These are phyloP conservation scores for Corapipo altera DNA, from an alignment of 2,113 vertebrate species.

Conservation along the genomic window DNA sequence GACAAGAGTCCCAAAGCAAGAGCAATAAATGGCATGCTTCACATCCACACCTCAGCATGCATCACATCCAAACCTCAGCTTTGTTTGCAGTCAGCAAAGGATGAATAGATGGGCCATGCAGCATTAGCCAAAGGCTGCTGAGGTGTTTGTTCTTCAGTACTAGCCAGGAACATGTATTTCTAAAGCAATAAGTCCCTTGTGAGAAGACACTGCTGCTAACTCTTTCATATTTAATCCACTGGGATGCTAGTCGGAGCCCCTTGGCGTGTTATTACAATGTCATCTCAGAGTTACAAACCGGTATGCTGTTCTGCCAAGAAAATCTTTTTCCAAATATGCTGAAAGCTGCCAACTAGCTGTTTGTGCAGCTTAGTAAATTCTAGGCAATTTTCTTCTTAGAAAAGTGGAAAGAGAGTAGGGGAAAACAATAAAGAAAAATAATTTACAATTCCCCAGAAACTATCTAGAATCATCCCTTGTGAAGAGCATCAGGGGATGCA, in stretches of 20 bases:
- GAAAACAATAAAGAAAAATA: not conserved
- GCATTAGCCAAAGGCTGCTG: not conserved
- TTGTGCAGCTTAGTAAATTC: conserved; percentile 42
- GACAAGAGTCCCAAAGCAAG: not conserved
- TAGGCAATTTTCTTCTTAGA: conserved; percentile 39
- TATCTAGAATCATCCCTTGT: not conserved
- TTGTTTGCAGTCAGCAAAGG: not conserved
- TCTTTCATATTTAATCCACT: not conserved
- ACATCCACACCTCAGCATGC: not conserved
- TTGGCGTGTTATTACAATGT: not conserved
- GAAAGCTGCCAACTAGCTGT: conserved; percentile 23
- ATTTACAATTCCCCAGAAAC: not conserved
- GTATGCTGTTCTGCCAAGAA: not conserved
- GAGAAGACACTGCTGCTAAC: not conserved
- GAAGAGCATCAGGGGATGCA: not conserved
- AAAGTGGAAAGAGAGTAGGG: not conserved
- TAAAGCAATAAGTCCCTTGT: not conserved
- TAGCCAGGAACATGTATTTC: not conserved
- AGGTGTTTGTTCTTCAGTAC: not conserved
- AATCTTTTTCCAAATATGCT: conserved; percentile 28
- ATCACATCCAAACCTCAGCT: not conserved
- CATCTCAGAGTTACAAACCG: not conserved
- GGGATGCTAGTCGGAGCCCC: not conserved
- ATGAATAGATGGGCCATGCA: not conserved
- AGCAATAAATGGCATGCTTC: not conserved